Evolutionary conservation across 2,888 invertebrate species (phyloP).

Genomic region (Pantelozetes paolii): DNA sequence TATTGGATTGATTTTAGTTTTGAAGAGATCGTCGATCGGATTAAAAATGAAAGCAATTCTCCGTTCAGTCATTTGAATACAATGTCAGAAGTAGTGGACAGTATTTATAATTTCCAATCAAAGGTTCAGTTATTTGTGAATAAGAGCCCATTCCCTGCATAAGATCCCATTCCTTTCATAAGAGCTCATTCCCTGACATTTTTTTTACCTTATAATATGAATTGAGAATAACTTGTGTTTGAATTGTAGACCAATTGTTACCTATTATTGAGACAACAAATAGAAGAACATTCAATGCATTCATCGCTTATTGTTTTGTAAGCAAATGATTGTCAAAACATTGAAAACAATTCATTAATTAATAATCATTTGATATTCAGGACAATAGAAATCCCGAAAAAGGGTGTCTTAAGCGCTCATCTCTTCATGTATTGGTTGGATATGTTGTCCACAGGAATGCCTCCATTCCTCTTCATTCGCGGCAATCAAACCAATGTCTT

Average conservation of each 20-base stretch:
- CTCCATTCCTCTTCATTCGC: not conserved
- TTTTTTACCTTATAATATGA: no score
- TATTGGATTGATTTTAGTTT: no score
- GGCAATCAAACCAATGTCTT: conserved; percentile 6
- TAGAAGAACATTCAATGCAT: not conserved
- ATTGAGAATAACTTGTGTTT: no score
- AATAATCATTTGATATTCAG: not conserved
- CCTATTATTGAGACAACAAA: not conserved
- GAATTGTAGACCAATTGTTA: not conserved
- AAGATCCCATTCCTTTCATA: no score
- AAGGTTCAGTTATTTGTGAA: no score
- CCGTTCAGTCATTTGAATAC: no score
- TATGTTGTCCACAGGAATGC: not conserved
- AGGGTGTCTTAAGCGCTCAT: not conserved
- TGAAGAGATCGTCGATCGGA: no score
- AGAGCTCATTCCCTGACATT: no score
- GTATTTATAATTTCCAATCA: no score
- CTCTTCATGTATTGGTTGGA: conserved; percentile 4
- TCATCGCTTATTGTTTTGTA: not conserved
- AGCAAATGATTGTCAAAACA: not conserved
- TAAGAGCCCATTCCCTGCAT: no score
- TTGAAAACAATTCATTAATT: not conserved
- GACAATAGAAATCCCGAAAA: conserved; percentile 2
- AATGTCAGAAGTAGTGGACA: no score
- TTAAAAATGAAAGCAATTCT: no score